Evolutionary conservation across 2,797 vertebrate genomes (phyloP).

Genomic region (Sarcophilus harrisii): DNA sequence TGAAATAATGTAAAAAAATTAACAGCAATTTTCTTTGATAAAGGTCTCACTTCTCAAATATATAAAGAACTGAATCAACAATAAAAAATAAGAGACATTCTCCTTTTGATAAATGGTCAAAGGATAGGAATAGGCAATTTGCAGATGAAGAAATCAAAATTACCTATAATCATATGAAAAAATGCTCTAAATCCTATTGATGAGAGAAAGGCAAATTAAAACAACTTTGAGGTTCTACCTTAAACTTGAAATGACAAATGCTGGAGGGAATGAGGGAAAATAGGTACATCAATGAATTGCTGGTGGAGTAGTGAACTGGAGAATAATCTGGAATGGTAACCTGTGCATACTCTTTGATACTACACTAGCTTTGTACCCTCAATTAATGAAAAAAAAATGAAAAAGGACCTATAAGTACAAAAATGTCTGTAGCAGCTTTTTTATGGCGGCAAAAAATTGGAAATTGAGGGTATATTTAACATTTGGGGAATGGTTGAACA

Average conservation of each 20-base stretch:
- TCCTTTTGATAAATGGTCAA: not conserved
- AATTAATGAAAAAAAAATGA: not conserved
- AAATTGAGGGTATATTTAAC: not conserved
- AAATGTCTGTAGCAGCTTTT: not conserved
- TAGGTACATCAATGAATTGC: not conserved
- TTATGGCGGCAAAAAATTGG: not conserved
- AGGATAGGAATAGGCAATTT: not conserved
- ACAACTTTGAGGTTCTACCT: not conserved
- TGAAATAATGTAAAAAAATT: not conserved
- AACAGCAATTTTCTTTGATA: not conserved
- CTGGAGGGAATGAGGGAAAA: not conserved
- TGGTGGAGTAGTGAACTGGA: not conserved
- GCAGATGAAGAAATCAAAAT: not conserved
- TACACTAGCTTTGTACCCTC: not conserved
- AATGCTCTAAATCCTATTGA: not conserved
- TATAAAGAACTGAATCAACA: not conserved
- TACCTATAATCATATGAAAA: not conserved
- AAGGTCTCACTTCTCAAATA: not conserved
- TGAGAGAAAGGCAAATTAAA: not conserved
- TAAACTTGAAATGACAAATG: not conserved
- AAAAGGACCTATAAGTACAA: not conserved
- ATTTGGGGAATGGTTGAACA: not conserved
- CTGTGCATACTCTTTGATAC: not conserved
- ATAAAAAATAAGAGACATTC: not conserved
- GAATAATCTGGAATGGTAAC: not conserved